These are phyloP conservation scores for Antheraea yamamai DNA, from an alignment of 2,888 invertebrate species.

Conservation along the genomic window DNA sequence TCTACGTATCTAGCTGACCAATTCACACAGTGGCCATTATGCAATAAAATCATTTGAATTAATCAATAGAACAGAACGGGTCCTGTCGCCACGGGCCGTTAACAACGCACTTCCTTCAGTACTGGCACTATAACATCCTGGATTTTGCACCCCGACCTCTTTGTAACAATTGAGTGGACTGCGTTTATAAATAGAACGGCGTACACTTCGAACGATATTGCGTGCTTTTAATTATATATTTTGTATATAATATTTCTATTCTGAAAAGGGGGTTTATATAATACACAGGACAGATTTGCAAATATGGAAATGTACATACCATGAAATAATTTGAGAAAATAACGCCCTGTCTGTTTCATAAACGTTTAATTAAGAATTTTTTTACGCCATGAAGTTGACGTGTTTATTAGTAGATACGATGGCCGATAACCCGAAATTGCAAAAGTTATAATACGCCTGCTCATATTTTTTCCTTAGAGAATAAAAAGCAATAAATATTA, in stretches of 20 bases:
- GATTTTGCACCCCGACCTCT: constrained; percentile 35
- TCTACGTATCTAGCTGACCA: constrained; percentile 46
- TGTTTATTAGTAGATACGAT: background rate
- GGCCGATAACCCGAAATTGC: background rate
- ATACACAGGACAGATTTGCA: background rate
- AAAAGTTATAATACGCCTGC: background rate
- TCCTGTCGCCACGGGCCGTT: constrained; percentile 56
- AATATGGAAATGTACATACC: too few species aligned
- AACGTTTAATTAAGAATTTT: background rate
- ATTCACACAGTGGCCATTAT: constrained; percentile 60
- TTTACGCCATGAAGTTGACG: background rate
- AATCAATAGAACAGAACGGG: constrained; percentile 76
- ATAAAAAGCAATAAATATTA: background rate
- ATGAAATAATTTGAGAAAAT: too few species aligned
- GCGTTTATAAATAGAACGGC: constrained; percentile 35
- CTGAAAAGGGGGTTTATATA: background rate
- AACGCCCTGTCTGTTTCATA: background rate
- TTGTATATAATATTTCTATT: background rate
- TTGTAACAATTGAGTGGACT: constrained; percentile 37
- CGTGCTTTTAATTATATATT: background rate
- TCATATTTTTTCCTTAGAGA: background rate
- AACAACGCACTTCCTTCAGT: constrained; percentile 66
- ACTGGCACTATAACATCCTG: constrained; percentile 34
- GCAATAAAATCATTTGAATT: constrained; percentile 77
- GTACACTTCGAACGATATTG: background rate